Base-by-base conservation (phyloP, 2,888 invertebrate species). In the Melieria picta region DNA sequence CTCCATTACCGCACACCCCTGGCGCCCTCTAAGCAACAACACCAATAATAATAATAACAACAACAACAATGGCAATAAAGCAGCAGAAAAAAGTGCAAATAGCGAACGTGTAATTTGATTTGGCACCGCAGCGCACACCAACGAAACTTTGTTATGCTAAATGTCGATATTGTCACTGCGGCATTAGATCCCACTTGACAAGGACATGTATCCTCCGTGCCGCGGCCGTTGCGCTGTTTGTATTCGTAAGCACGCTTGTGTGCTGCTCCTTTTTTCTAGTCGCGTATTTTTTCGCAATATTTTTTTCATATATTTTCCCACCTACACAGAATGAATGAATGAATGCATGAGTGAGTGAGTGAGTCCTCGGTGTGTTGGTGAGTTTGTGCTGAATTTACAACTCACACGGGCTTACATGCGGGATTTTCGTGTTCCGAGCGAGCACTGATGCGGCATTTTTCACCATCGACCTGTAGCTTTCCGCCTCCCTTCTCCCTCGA, bases 161-260 rank as follows among this genome's bases (percentile, higher is more conserved):
- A 77, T 76, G 75, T 76, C 75, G 77, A 72, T 74, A 76, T 74
- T 78, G 77, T 77, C 77, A 74, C 69, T 71, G 74, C 75, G 73
- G 75, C 71, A 75, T 76, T 73, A 76, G 71, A 69, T 69, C 56
- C 66, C 67, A 75, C 68, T 57, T 74, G 74, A 76, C 75, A 75
- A 72, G 74, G 71, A 75, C 74, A 74, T 74, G 74, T 60, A 69
- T 71, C 65, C 70, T 30, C 70, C 65, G 70, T 42, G 52, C 60
- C n/a, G 64, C 58, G 5, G 43, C 57, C 11, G 56, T 60, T 56
- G n/a, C 65, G 63, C 30, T 58, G 66, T 62, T 72, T 48, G 48
- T 66, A 48, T 50, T 30, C 57, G 9, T 42, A 55, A 30, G n/a
- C 5, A 16, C 42, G 30, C 7, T 46, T 57, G 4, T 50, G 11